Evolutionary conservation across 2,797 vertebrate genomes (phyloP), one percentile per base, ranked within the genome.

Genomic region (Spinus olivaceus): DNA sequence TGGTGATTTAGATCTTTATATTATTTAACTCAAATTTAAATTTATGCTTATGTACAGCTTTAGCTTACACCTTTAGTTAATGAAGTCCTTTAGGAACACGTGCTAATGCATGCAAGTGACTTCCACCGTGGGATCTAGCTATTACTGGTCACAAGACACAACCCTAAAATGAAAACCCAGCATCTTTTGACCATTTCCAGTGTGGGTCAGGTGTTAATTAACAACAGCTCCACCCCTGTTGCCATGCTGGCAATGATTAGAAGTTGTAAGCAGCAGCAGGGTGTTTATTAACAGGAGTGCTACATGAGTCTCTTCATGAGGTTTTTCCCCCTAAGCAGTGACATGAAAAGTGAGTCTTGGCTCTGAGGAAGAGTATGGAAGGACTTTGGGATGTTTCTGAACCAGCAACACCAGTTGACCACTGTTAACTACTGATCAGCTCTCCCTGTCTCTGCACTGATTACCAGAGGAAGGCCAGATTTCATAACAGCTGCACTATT

Each of bases 141-240:
- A 18, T 47, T 56, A 51, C 16, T 66, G 32, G 7, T 63, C 25
- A 51, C 63, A 87, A 61, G 50, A 44, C 46, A 57, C 14, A 88
- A 20, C 4, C 32, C 41, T 63, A 6, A 35, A 69, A 61, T 15
- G 46, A 35, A 77, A 81, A 33, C 4, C 0, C 12, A 65, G 3
- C 22, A 41, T 35, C 25, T 83, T 83, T 50, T 67, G 21, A 44
- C 54, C 33, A 17, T 41, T 69, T 25, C 14, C 27, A 25, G 7
- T 13, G 14, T 79, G 39, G 47, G 14, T 69, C 65, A 61, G 50
- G 14, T 16, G 25, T 47, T 60, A 71, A 61, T 5, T 39, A 71
- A 32, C 0, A 5, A 51, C 46, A 80, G 1, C 9, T 59, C 32
- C 28, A 22, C 0, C 1, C 28, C 9, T 90, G 61, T 70, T 71